Percentiles rank a stretch among this genome's conserved stretches.
Conservation (phyloP, 2,113 vertebrate species). For the Onychostruthus taczanowskii region DNA sequence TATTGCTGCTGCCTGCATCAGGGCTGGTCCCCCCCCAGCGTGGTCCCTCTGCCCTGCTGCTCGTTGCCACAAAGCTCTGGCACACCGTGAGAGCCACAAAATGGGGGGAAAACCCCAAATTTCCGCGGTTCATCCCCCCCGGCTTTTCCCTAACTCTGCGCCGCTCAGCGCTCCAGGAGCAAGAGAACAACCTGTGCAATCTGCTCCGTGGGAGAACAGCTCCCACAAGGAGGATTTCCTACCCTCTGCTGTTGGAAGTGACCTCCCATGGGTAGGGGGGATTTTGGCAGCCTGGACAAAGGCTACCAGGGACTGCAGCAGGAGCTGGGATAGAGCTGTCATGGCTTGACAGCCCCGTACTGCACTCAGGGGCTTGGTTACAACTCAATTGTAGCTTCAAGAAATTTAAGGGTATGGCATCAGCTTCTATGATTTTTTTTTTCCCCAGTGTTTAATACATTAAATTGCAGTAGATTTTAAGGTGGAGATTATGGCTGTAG, state of each 20-base stretch:
- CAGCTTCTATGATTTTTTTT: not conserved
- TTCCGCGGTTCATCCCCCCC: rapidly evolving
- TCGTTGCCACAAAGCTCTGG: not conserved
- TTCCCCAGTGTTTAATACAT: conserved; percentile 16
- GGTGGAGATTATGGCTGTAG: not conserved
- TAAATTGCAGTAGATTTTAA: conserved; percentile 5
- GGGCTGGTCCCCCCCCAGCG: not conserved
- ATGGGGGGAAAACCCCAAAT: not conserved
- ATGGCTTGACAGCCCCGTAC: conserved; percentile 38
- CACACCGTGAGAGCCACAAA: not conserved
- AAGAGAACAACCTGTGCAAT: not conserved
- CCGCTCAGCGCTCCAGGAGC: not conserved
- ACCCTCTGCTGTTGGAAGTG: not conserved
- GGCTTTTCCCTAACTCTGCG: not conserved
- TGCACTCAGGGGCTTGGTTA: conserved; percentile 8
- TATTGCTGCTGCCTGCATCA: not conserved
- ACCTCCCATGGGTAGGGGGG: conserved; percentile 2
- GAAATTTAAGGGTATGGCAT: conserved; percentile 5
- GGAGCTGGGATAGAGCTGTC: conserved; percentile 59
- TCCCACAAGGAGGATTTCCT: not conserved
- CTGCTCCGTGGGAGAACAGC: not conserved
- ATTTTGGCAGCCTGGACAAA: conserved; percentile 25
- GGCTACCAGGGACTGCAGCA: conserved; percentile 5
- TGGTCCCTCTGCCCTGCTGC: not conserved
- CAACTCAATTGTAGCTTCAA: conserved; percentile 28